Base-by-base conservation (phyloP, 2,888 invertebrate genomes). In the Rutpela maculata region DNA sequence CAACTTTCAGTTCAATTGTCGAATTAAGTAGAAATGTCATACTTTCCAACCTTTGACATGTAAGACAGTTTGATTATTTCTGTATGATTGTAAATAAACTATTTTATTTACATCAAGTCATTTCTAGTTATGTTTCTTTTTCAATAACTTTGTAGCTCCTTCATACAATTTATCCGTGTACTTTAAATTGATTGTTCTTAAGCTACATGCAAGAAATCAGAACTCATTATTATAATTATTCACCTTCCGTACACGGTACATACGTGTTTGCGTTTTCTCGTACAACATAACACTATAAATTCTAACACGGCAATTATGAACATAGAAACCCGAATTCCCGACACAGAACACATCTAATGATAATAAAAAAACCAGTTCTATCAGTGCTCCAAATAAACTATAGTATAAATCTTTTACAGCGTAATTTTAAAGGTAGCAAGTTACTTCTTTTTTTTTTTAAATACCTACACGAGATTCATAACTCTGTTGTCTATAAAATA, bases 341-440 rank as follows among this genome's bases (percentile, higher is more conserved):
- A 55, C 43, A 43, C 38, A 66, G 43, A 38, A 66, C 43, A 66
- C 43, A 18, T 66, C 19, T 38, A 31, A 50, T 66, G 56, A 26
- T 67, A 67, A 55, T 67, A 55, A 55, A 67, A n/a, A 55, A 67
- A 67, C 67, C 67, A 67, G 67, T 67, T 67, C 55, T 67, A 17
- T 55, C 67, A 22, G 67, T 67, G 67, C 67, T 67, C 67, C 67
- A 67, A 56, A 67, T 67, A 67, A 67, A 67, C 18, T 59, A 12
- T 59, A 59, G n/a, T 66, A 7, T 12, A 66, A 50, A 66, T 67
- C 15, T 67, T 65, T 67, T 17, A 63, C 63, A 63, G 11, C 22
- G 22, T 22, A 6, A n/a, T 38, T 35, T 18, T 35, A 38, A 31
- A 63, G 63, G 35, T 17, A 35, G 17, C 38, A 17, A 10, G n/a